phyloP scores from a whole-genome alignment of 2,888 invertebrate genomes.

The Cerastoderma edule region DNA sequence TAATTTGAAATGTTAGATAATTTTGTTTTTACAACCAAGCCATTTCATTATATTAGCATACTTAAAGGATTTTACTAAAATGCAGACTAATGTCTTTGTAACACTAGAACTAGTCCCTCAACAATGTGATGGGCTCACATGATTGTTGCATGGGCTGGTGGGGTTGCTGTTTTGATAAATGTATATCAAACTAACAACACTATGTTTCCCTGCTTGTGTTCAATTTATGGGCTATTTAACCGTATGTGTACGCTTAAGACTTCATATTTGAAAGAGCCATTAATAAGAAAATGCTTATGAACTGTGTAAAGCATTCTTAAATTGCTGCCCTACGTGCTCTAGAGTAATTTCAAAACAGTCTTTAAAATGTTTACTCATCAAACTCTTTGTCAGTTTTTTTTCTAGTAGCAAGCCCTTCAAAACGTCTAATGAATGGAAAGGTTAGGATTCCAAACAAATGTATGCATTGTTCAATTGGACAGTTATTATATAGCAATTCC shows the following conservation, averaged over 20 bases:
- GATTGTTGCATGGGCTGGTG: background rate
- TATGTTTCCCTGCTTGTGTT: too few species aligned
- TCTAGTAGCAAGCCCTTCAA: background rate
- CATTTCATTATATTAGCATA: background rate
- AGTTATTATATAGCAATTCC: background rate
- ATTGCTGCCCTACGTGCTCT: background rate
- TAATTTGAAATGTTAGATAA: background rate
- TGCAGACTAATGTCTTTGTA: background rate
- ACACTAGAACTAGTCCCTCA: background rate
- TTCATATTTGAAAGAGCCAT: background rate
- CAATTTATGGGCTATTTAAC: too few species aligned
- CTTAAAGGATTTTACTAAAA: background rate
- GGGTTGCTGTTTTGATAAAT: background rate
- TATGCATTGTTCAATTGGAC: constrained; percentile 13
- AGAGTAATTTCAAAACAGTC: too few species aligned
- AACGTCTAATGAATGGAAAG: background rate
- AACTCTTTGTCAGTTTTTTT: too few species aligned
- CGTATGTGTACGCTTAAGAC: constrained; percentile 5
- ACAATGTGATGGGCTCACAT: too few species aligned
- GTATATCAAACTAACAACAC: background rate
- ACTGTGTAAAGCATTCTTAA: background rate
- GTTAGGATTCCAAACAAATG: background rate
- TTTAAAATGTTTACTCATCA: too few species aligned
- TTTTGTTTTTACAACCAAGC: background rate
- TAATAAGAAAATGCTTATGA: background rate